Evolutionary conservation across 1,140 invertebrate species (phyloP), one percentile per base, ranked within the genome.

Genomic region (Tetramorium simillimum): DNA sequence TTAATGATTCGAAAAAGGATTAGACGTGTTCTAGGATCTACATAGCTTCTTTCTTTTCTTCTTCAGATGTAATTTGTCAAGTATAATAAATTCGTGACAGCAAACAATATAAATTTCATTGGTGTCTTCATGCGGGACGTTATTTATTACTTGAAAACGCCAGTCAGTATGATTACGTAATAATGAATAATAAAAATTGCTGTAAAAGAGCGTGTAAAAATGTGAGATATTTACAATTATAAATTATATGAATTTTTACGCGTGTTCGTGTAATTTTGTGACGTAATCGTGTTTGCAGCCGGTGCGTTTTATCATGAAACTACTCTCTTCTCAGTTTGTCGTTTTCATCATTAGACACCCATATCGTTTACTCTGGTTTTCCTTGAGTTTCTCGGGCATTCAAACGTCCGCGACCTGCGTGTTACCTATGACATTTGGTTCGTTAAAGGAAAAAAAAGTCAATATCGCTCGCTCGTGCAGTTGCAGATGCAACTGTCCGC

Each of bases 301-400:
- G 24, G 1, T 62, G 14, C 75, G 1, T 10, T 40, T 53, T 69
- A 43, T 43, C 28, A 40, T 21, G 51, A 90, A 49, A 33, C 65
- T 82, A 80, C 51, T n/a, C 92, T 89, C 87, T 65, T 82, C 86
- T 76, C 82, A 80, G 80, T 63, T 49, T 16, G 87, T 89, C 28
- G 75, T 58, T 72, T 80, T 82, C 85, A n/a, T 62, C 77, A 86
- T 70, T 46, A 40, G 82, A 86, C 65, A 67, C 60, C 51, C 77
- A 72, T 92, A 92, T 93, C 87, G 78, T 65, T 92, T 89, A 89
- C 86, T 87, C 85, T 72, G 85, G 91, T 93, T 93, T 92, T 93
- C 91, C 92, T 93, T 93, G 92, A 90, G 72, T 65, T 80, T 81
- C 87, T 88, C 67, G 72, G 21, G 3, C 86, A 37, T 18, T 18